These are phyloP conservation scores for Condylura cristata DNA, from an alignment of 2,113 vertebrate species.

Conservation along the genomic window DNA sequence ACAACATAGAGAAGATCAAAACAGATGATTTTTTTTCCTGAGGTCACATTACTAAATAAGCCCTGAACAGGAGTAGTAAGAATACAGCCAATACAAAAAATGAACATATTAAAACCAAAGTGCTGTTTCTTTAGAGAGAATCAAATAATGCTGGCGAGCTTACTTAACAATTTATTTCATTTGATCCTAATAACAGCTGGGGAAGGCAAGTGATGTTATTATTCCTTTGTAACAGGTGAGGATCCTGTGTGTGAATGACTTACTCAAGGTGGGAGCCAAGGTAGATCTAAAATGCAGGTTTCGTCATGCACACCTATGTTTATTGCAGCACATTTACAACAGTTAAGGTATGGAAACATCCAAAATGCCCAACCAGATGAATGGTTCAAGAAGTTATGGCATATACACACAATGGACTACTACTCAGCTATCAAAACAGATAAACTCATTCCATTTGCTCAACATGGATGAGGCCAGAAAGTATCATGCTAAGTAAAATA, in stretches of 20 bases:
- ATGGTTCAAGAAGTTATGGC: too few species aligned
- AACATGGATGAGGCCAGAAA: too few species aligned
- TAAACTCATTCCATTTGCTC: too few species aligned
- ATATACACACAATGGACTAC: too few species aligned
- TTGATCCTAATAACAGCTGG: not conserved
- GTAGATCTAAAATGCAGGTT: not conserved
- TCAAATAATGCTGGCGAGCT: not conserved
- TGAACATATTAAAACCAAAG: not conserved
- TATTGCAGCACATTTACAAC: too few species aligned
- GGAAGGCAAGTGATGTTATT: not conserved
- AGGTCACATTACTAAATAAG: constrained; percentile 40
- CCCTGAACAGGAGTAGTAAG: not conserved
- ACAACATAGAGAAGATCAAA: not conserved
- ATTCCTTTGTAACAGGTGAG: not conserved
- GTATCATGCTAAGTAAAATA: too few species aligned
- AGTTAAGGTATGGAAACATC: too few species aligned
- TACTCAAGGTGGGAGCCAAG: not conserved
- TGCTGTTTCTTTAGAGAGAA: constrained; percentile 17
- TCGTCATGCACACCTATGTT: not conserved
- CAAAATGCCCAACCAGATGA: too few species aligned
- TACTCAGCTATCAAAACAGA: too few species aligned
- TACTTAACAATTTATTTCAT: not conserved
- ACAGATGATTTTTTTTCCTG: not conserved
- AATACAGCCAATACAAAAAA: constrained; percentile 23
- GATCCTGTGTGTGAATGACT: not conserved